Conservation (phyloP, 2,888 invertebrate genomes). For the Trypoxylon attenuatum region DNA sequence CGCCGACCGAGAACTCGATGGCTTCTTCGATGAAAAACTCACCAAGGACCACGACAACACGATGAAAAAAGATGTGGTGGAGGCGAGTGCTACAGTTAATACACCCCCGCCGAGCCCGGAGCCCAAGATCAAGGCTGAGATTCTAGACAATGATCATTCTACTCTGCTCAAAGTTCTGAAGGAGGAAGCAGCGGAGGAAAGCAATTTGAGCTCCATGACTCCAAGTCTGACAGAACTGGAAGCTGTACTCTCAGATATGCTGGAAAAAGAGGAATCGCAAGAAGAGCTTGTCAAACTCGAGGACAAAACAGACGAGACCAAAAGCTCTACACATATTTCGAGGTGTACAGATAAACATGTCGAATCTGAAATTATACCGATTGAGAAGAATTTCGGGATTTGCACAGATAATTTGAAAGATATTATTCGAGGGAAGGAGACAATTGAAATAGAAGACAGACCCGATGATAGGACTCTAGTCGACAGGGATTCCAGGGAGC, state of each 20-base stretch:
- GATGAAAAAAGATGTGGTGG: constrained; percentile 32
- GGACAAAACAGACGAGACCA: neutral
- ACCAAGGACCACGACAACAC: constrained; percentile 45
- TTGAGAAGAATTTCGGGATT: constrained; percentile 22
- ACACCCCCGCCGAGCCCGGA: constrained; percentile 69
- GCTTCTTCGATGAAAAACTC: constrained; percentile 52
- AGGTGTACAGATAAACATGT: constrained; percentile 42
- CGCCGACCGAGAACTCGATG: constrained; percentile 29
- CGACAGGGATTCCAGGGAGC: constrained; percentile 12
- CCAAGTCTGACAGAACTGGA: constrained; percentile 71
- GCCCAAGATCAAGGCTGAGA: constrained; percentile 56
- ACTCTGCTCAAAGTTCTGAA: constrained; percentile 60
- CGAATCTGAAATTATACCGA: constrained; percentile 54
- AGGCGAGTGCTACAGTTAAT: constrained; percentile 23
- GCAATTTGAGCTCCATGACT: constrained; percentile 71
- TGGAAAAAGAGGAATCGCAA: constrained; percentile 62
- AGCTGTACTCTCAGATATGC: constrained; percentile 70
- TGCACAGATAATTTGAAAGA: neutral
- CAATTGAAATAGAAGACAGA: neutral
- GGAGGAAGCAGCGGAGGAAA: constrained; percentile 56
- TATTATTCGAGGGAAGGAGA: neutral
- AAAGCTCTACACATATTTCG: neutral
- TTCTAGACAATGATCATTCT: constrained; percentile 59
- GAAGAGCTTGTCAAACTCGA: constrained; percentile 21
- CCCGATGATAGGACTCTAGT: constrained; percentile 29